Base-by-base conservation (phyloP, 2,888 invertebrate species). In the Folsomia manolachei region DNA sequence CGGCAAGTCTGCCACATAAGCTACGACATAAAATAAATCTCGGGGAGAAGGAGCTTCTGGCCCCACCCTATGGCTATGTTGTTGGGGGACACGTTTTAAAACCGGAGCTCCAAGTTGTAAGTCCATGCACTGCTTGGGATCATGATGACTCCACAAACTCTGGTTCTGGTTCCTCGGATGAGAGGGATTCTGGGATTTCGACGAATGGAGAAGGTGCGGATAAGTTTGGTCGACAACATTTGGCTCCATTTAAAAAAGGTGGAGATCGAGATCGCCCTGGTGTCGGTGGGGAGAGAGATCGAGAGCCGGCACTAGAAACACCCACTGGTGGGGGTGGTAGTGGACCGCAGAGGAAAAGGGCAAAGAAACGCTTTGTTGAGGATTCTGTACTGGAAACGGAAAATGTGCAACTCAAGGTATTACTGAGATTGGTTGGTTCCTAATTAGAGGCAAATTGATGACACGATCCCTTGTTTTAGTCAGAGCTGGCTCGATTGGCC, bases 21-120 rank as follows among this genome's bases (percentile, higher is more conserved):
- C 87, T 95, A 78, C 90, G 95, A 83, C 95, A 95, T 87, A 95
- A 95, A 85, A 91, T 92, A 52, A 91, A 94, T 83, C 87, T 95
- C 75, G 93, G 93, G 11, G 94, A 94, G 83, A 93, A 93, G 83
- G 94, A 94, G 83, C 65, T 80, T 11, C 4, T 60, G 9, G 2
- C 27, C 14, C 83, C 83, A n/a, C 93, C 93, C 11, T 81, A 76
- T 23, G 89, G 88, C 73, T 92, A 91, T 18, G 87, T 92, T 71
- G 87, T 92, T n/a, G 90, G 91, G 56, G 87, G 93, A 63, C 93
- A 93, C 82, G 91, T 92, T 82, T 92, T 93, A 83, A 93, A 94
- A 83, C 56, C 56, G n/a, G 92, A 93, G 83, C 94, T 94, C 83
- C 92, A 93, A 0, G 87, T 91, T 60, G 91, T 91, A 19, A 91